A percentile compares a stretch with the other conserved stretches of the same genome.
Conservation (phyloP, 2,797 vertebrate species). For the Tragelaphus oryx region DNA sequence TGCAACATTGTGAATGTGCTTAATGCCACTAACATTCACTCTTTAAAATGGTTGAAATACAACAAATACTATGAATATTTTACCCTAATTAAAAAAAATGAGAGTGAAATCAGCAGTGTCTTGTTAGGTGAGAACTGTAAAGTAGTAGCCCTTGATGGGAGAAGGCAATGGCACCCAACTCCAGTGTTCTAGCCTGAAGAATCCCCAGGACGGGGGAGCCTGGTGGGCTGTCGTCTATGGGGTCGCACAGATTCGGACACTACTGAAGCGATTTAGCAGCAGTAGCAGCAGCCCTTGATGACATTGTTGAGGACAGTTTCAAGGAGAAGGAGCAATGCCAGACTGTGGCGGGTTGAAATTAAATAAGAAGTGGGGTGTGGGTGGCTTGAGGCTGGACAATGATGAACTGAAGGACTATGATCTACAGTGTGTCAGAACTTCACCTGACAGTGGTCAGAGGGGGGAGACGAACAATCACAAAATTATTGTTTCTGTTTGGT, state of each 20-base stretch:
- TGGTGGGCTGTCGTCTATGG: too few relatives aligned
- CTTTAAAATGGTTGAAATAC: not conserved
- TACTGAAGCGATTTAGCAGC: too few relatives aligned
- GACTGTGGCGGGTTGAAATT: not conserved
- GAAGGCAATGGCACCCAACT: too few relatives aligned
- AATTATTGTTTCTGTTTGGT: not conserved
- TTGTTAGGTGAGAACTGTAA: not conserved
- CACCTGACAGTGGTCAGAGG: not conserved
- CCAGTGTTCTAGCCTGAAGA: too few relatives aligned
- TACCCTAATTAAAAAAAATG: not conserved
- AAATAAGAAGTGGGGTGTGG: not conserved
- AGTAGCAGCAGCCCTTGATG: not conserved
- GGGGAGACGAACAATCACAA: not conserved
- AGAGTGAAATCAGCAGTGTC: not conserved
- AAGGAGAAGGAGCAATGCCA: not conserved
- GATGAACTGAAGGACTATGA: not conserved
- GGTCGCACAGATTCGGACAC: fast-evolving
- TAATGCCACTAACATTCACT: not conserved
- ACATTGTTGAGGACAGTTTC: not conserved
- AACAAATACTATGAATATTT: not conserved
- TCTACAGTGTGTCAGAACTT: not conserved
- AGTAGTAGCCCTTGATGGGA: too few relatives aligned
- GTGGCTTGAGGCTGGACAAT: not conserved
- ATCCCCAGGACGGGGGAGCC: too few relatives aligned
- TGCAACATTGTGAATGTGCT: not conserved